Evolutionary conservation across 2,797 vertebrate species (phyloP).

Genomic region (Pipistrellus pipistrellus): DNA sequence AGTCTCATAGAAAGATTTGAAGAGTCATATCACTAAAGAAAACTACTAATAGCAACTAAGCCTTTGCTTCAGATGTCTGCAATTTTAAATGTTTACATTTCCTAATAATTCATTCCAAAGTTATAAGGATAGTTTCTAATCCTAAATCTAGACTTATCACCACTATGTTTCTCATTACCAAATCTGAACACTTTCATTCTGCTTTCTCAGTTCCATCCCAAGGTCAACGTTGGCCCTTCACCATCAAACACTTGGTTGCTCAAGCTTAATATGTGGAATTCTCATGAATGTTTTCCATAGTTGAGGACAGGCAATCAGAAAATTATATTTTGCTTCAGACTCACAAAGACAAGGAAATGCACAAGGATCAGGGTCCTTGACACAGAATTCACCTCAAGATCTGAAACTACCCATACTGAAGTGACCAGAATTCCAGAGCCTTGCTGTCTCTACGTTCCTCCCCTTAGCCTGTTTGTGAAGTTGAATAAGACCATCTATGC

Average conservation of each 20-base stretch:
- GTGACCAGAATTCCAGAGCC: not conserved
- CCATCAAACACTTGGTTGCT: not conserved
- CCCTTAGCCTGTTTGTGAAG: not conserved
- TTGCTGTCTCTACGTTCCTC: not conserved
- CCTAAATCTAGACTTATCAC: slow-evolving; percentile 2
- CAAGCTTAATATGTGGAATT: not conserved
- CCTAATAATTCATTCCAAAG: slow-evolving; percentile 62
- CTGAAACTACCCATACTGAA: not conserved
- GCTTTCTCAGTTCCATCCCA: not conserved
- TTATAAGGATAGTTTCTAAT: slow-evolving; percentile 45
- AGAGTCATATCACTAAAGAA: not conserved
- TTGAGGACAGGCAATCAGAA: not conserved
- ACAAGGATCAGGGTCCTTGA: not conserved
- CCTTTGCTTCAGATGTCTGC: slow-evolving; percentile 49
- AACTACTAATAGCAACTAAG: not conserved
- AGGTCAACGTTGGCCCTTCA: slow-evolving; percentile 54
- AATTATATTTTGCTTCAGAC: slow-evolving; percentile 26
- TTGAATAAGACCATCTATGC: not conserved
- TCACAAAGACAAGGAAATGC: not conserved
- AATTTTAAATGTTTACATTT: slow-evolving; percentile 59
- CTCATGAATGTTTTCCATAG: not conserved
- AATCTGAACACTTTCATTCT: slow-evolving; percentile 54
- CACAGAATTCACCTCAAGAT: not conserved
- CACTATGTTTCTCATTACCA: slow-evolving; percentile 37
- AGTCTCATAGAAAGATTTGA: not conserved